Evolutionary conservation across 1,140 invertebrate genomes (phyloP).

Genomic region (Hylyphantes graminicola): DNA sequence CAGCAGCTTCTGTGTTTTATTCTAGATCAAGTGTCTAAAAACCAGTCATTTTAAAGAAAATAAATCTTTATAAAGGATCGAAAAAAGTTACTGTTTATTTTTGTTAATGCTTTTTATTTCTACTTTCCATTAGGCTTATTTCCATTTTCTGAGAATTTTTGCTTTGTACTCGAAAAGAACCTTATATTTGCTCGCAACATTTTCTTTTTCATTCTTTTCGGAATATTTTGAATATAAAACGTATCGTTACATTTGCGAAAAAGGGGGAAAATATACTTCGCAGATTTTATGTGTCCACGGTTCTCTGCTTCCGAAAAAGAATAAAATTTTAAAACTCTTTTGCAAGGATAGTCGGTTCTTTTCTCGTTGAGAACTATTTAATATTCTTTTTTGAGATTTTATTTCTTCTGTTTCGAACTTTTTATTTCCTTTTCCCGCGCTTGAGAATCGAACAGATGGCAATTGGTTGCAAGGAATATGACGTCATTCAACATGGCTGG

Average conservation of each 20-base stretch:
- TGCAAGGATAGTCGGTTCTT: not conserved
- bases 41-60: no score
- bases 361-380: slow-evolving; percentile 20
- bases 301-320: not conserved
- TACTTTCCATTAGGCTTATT: no score
- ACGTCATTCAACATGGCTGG: slow-evolving; percentile 51
- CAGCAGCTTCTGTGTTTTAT: no score
- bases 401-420: slow-evolving; percentile 2
- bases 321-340: slow-evolving; percentile 26
- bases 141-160: no score
- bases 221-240: slow-evolving; percentile 46
- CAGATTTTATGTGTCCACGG: slow-evolving; percentile 34
- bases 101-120: no score
- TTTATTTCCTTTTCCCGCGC: slow-evolving; percentile 32
- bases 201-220: slow-evolving; percentile 3
- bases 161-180: not conserved
- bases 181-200: not conserved
- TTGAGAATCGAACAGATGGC: slow-evolving; percentile 52
- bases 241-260: slow-evolving; percentile 23
- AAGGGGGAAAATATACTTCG: not conserved
- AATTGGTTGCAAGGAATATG: slow-evolving; percentile 55
- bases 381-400: slow-evolving; percentile 29
- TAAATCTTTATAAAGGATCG: no score
- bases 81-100: no score
- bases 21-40: no score